These are phyloP conservation scores for Rosalia funebris DNA, from an alignment of 2,888 invertebrate genomes.

Conservation along the genomic window DNA sequence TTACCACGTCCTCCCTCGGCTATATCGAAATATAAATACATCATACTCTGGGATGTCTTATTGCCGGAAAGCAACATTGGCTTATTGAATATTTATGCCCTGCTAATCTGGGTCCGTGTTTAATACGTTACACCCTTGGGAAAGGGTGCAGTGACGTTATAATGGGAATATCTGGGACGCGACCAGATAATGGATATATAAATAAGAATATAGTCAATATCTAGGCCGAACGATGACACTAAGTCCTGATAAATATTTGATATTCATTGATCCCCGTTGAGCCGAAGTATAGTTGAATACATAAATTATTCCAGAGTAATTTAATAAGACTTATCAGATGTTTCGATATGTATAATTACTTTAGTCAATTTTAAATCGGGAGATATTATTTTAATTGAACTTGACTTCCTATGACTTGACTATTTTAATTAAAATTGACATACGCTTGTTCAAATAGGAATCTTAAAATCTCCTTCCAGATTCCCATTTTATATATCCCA, in stretches of 20 bases:
- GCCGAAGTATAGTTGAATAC: too few species aligned
- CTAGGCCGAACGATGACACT: not conserved
- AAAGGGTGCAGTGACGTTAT: not conserved
- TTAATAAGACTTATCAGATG: too few species aligned
- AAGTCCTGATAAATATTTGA: not conserved
- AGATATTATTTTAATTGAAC: too few species aligned
- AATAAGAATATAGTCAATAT: not conserved
- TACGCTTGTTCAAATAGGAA: too few species aligned
- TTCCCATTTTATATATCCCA: too few species aligned
- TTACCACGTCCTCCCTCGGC: not conserved
- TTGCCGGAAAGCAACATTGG: not conserved
- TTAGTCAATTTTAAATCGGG: too few species aligned
- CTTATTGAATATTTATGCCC: conserved; percentile 3
- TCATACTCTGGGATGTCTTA: not conserved
- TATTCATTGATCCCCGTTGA: not conserved
- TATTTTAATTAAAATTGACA: too few species aligned
- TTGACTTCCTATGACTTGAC: too few species aligned
- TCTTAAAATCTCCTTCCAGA: too few species aligned
- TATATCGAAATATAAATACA: not conserved
- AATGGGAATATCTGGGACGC: not conserved
- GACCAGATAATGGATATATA: not conserved
- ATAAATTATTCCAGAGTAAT: too few species aligned
- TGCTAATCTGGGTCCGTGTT: not conserved
- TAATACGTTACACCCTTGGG: not conserved
- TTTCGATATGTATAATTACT: too few species aligned